phyloP scores from a whole-genome alignment of 2,113 vertebrate species.

The Upupa epops region DNA sequence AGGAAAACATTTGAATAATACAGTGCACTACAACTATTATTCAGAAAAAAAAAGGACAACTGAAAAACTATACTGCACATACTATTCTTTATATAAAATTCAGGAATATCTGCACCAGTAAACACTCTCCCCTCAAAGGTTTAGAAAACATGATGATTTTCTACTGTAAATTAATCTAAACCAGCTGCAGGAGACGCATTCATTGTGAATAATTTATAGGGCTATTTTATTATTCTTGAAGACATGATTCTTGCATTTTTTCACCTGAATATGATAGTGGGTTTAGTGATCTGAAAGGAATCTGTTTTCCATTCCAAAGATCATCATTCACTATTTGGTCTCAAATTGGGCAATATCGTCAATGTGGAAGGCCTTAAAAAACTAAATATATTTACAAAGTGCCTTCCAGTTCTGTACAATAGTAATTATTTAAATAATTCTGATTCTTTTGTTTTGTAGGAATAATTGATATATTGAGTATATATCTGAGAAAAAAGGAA shows the following conservation, averaged over 20 bases:
- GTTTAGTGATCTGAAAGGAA: neutral
- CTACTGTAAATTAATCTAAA: neutral
- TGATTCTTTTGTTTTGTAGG: neutral
- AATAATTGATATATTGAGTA: neutral
- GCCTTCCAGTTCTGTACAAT: neutral
- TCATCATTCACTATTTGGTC: neutral
- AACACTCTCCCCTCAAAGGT: neutral
- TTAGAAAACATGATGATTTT: neutral
- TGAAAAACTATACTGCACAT: neutral
- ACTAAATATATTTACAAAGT: neutral
- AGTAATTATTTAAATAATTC: neutral
- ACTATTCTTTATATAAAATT: neutral
- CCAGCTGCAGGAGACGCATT: neutral
- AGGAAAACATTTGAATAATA: neutral
- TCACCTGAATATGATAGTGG: neutral
- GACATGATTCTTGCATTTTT: neutral
- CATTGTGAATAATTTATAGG: neutral
- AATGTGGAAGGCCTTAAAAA: neutral
- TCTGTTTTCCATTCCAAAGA: neutral
- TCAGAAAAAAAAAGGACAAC: neutral
- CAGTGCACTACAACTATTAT: neutral
- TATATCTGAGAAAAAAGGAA: neutral
- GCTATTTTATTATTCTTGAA: neutral
- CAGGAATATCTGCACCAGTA: neutral
- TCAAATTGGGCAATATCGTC: neutral